A percentile compares a stretch with the other conserved stretches of the same genome.
Conservation (phyloP, 2,797 vertebrate species). For the Benthosema pterotum region DNA sequence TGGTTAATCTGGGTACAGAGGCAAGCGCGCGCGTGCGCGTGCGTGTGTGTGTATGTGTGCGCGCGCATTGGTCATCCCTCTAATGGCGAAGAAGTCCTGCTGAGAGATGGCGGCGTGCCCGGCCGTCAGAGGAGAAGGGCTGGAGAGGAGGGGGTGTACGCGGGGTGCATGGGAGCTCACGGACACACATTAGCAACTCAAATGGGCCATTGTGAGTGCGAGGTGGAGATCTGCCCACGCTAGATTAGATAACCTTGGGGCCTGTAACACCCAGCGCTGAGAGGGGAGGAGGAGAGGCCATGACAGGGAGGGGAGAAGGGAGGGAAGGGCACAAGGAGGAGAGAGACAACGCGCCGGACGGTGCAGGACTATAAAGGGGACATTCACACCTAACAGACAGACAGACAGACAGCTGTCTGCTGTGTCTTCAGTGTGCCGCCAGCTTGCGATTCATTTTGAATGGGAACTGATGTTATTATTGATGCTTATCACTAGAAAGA, state of each 20-base stretch:
- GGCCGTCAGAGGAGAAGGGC: constrained; percentile 15
- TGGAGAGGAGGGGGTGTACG: constrained; percentile 6
- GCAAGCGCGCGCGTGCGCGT: constrained; percentile 24
- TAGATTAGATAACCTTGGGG: constrained; percentile 59
- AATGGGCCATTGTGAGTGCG: constrained; percentile 77
- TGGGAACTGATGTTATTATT: too few relatives aligned
- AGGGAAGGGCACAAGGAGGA: constrained; percentile 2
- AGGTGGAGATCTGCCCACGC: constrained; percentile 56
- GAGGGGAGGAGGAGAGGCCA: neutral
- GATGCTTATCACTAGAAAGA: too few relatives aligned
- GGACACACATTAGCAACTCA: constrained; percentile 73
- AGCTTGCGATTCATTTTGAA: too few relatives aligned
- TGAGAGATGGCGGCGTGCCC: constrained; percentile 61
- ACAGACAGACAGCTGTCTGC: too few relatives aligned
- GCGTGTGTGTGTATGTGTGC: constrained; percentile 6
- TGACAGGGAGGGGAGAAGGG: neutral
- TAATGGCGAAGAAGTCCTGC: constrained; percentile 74
- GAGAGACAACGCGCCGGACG: neutral
- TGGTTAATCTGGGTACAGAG: constrained; percentile 70
- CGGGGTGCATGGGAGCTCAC: constrained; percentile 10
- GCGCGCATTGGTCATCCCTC: constrained; percentile 63
- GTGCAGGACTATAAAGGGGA: too few relatives aligned
- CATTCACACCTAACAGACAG: too few relatives aligned
- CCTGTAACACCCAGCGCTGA: constrained; percentile 45
- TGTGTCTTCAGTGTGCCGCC: too few relatives aligned